Evolutionary conservation across 2,888 invertebrate genomes (phyloP).

Genomic region (Dryobotodes eremita): DNA sequence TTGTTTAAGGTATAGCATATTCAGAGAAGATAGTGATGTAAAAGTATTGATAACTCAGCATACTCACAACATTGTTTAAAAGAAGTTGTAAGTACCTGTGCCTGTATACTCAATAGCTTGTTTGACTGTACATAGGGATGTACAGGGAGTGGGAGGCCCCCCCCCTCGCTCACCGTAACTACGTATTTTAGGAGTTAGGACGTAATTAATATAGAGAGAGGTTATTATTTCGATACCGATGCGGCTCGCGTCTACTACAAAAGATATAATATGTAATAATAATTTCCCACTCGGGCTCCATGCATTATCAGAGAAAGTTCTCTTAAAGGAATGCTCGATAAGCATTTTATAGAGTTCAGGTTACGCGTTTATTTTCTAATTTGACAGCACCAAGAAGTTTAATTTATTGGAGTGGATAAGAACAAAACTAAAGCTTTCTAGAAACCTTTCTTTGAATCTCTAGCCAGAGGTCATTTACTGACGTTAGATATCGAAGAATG

Average conservation of each 20-base stretch:
- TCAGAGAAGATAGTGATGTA: no score
- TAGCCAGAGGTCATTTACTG: not conserved
- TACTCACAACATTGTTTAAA: not conserved
- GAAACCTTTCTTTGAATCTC: slow-evolving; percentile 15
- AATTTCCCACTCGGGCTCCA: slow-evolving; percentile 76
- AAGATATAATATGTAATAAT: slow-evolving; percentile 73
- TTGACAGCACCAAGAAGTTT: slow-evolving; percentile 56
- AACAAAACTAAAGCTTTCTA: slow-evolving; percentile 37
- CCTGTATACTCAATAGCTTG: not conserved
- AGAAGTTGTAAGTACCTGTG: no score
- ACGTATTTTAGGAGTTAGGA: slow-evolving; percentile 78
- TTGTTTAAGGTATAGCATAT: not conserved
- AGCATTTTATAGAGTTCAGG: slow-evolving; percentile 63
- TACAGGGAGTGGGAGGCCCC: not conserved
- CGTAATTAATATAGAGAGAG: slow-evolving; percentile 88
- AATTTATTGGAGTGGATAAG: slow-evolving; percentile 42
- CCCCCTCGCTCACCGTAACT: slow-evolving; percentile 72
- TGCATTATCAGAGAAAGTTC: slow-evolving; percentile 87
- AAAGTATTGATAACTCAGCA: not conserved
- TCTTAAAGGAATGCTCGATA: slow-evolving; percentile 78
- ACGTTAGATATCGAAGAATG: slow-evolving; percentile 23
- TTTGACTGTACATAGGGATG: slow-evolving; percentile 11
- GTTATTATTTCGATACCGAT: slow-evolving; percentile 84
- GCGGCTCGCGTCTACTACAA: slow-evolving; percentile 73
- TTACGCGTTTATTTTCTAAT: slow-evolving; percentile 66